Evolutionary conservation across 2,113 vertebrate species (phyloP).

Genomic region (Nothocercus julius): DNA sequence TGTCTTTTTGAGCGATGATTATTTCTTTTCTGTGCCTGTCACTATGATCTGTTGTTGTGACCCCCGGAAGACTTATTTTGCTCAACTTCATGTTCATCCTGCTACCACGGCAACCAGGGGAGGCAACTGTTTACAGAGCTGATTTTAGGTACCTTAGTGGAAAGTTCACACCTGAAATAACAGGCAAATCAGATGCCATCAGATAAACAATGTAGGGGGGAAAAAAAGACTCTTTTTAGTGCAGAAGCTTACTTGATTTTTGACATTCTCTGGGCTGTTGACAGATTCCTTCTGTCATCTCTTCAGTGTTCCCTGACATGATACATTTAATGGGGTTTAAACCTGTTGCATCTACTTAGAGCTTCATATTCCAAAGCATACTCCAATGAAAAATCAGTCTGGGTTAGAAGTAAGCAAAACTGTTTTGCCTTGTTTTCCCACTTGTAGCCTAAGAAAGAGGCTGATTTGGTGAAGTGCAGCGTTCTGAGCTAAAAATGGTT

Average conservation of each 20-base stretch:
- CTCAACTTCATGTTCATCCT: neutral
- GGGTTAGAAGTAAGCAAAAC: neutral
- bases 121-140: neutral
- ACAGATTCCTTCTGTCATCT: constrained; percentile 47
- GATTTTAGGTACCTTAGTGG: neutral
- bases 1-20: neutral
- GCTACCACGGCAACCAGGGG: constrained; percentile 2
- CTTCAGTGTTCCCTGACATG: constrained; percentile 20
- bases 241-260: constrained; percentile 45
- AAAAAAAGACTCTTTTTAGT: neutral
- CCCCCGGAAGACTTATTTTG: constrained; percentile 13
- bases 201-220: constrained; percentile 45
- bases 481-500: neutral
- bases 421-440: neutral
- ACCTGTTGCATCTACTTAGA: constrained; percentile 30
- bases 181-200: neutral
- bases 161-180: constrained; percentile 69
- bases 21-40: neutral
- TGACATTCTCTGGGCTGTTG: constrained; percentile 43
- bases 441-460: neutral
- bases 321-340: constrained; percentile 13
- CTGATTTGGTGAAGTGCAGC: neutral
- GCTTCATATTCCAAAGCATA: constrained; percentile 25
- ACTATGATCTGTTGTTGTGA: constrained; percentile 9
- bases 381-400: constrained; percentile 27